phyloP scores from a whole-genome alignment of 2,888 invertebrate species.

The Quadroppia sp. region DNA sequence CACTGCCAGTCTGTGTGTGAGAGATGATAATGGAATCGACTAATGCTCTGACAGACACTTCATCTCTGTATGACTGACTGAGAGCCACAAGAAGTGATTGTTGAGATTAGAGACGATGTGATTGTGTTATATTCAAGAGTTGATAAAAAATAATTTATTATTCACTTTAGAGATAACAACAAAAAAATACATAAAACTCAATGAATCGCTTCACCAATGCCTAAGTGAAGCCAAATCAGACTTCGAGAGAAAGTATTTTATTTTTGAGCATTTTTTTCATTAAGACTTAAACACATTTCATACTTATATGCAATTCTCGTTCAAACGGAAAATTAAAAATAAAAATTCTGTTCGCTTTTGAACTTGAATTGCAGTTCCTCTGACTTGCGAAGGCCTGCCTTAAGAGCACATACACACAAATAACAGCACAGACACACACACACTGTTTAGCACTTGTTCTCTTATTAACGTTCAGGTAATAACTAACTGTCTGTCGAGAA shows the following conservation, averaged over 20 bases:
- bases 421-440: not conserved
- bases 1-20: not conserved
- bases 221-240: not conserved
- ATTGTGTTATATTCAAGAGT: not conserved
- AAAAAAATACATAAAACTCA: not conserved
- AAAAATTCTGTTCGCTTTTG: slow-evolving; percentile 1
- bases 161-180: not conserved
- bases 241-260: not conserved
- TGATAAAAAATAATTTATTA: not conserved
- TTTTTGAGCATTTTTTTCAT: not conserved
- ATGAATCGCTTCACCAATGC: not conserved
- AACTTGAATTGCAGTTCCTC: slow-evolving; percentile 9
- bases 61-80: not conserved
- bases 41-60: slow-evolving; percentile 22
- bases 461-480: slow-evolving; percentile 27
- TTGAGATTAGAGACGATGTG: not conserved
- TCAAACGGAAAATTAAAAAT: not conserved
- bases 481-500: slow-evolving; percentile 12
- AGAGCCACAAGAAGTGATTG: not conserved
- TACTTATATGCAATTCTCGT: not conserved
- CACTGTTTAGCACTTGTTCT: slow-evolving; percentile 8
- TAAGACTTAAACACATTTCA: not conserved
- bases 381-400: not conserved
- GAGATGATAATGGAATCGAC: slow-evolving; percentile 26
- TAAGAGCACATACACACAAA: not conserved